A percentile compares a stretch with the other conserved stretches of the same genome.
phyloP scores from a whole-genome alignment of 23 tunicate species.

The Aplidium turbinatum region DNA sequence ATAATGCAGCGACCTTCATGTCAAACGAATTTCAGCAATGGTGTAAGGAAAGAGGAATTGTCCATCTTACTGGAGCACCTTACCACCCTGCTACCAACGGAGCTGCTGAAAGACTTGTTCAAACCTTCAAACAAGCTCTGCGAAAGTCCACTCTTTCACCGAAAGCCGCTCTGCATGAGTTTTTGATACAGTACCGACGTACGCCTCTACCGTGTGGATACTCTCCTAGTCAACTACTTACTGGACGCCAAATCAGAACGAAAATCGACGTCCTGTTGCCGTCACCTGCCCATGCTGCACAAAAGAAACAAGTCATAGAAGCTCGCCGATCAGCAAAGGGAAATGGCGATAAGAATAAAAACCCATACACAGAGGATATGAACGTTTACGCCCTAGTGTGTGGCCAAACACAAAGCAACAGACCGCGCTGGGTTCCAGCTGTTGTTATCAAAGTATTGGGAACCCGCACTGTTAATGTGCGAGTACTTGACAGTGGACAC shows the following conservation, averaged over 20 bases:
- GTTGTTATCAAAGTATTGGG: slow-evolving; percentile 6
- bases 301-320: not conserved
- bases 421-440: slow-evolving; percentile 1
- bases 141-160: slow-evolving; percentile 9
- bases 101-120: slow-evolving; percentile 22
- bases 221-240: too few relatives aligned
- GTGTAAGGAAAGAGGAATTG: slow-evolving; percentile 23
- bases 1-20: slow-evolving; percentile 7
- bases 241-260: slow-evolving; percentile 26
- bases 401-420: not conserved
- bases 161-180: too few relatives aligned
- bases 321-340: too few relatives aligned
- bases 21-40: slow-evolving; percentile 10
- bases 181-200: not conserved
- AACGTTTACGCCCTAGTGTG: slow-evolving; percentile 6
- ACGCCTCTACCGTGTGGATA: not conserved
- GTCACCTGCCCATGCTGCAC: slow-evolving; percentile 17
- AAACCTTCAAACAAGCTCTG: slow-evolving; percentile 22
- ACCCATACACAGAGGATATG: not conserved
- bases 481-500: not conserved
- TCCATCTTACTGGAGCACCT: slow-evolving; percentile 26
- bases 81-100: slow-evolving; percentile 24
- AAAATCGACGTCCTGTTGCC: slow-evolving; percentile 25
- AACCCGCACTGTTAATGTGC: not conserved
- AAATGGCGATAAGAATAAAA: too few relatives aligned